These are phyloP conservation scores for Arrhopalites spinosus DNA, from an alignment of 2,888 invertebrate species.

Conservation along the genomic window DNA sequence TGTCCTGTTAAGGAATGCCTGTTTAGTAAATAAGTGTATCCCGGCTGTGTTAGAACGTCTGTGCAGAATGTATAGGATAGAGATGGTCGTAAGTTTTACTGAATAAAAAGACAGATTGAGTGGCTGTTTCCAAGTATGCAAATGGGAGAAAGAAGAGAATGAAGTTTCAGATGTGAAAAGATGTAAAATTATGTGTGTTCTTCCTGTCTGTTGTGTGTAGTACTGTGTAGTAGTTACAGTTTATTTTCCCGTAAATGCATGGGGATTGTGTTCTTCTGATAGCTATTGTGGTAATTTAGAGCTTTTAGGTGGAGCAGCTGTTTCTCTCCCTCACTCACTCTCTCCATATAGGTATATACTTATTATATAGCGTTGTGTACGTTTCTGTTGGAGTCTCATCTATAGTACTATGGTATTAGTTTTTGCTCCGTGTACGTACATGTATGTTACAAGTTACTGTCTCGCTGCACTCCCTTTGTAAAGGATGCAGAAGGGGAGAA, in stretches of 20 bases:
- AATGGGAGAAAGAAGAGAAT: conserved; percentile 6
- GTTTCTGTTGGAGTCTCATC: no score
- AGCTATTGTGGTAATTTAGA: conserved; percentile 17
- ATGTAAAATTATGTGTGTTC: conserved; percentile 5
- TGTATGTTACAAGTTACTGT: not conserved
- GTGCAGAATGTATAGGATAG: not conserved
- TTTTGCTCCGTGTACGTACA: no score
- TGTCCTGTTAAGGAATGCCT: conserved; percentile 12
- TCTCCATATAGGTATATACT: no score
- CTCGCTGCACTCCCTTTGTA: not conserved
- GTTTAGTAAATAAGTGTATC: not conserved
- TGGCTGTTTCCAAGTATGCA: conserved; percentile 2
- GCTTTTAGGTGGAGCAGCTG: conserved; percentile 12
- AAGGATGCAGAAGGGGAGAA: not conserved
- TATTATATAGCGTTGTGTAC: no score
- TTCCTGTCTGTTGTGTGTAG: not conserved
- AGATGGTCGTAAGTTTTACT: not conserved
- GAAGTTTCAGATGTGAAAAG: not conserved
- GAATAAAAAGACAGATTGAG: not conserved
- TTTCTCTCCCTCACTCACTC: not conserved
- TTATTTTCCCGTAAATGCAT: conserved; percentile 13
- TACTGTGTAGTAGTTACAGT: conserved; percentile 3
- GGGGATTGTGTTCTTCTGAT: not conserved
- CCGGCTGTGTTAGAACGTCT: no score
- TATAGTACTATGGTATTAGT: no score